Conservation (phyloP, 2,888 invertebrate genomes). For the Merodon equestris region DNA sequence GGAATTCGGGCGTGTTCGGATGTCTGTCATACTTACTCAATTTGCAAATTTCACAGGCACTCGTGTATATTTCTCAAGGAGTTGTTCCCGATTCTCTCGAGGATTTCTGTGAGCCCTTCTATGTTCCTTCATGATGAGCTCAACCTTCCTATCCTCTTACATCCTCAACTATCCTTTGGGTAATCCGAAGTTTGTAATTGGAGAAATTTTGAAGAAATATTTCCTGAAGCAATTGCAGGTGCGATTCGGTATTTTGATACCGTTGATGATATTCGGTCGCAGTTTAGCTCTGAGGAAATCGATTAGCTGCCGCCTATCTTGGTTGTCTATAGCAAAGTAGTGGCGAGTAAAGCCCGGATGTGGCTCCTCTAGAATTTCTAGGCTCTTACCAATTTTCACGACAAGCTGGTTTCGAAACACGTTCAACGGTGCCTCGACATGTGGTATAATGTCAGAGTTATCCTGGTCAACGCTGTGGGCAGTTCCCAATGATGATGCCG, state of each 20-base stretch:
- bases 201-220: background rate
- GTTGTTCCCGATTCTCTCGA: constrained; percentile 15
- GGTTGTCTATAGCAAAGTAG: no score
- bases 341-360: no score
- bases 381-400: no score
- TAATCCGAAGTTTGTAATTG: background rate
- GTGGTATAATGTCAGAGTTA: no score
- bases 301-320: no score
- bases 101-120: constrained; percentile 6
- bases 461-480: no score
- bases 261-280: no score
- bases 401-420: no score
- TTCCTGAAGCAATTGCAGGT: background rate
- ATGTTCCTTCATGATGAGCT: constrained; percentile 13
- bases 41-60: constrained; percentile 4
- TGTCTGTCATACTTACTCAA: constrained; percentile 1
- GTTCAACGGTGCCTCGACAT: no score
- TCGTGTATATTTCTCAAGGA: constrained; percentile 7
- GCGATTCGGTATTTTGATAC: background rate
- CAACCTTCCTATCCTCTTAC: constrained; percentile 6
- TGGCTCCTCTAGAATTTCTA: no score
- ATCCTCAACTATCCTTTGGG: constrained; percentile 1
- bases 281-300: no score
- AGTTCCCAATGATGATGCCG: no score
- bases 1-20: background rate